phyloP scores from a whole-genome alignment of 2,113 vertebrate genomes.

The Aix galericulata region DNA sequence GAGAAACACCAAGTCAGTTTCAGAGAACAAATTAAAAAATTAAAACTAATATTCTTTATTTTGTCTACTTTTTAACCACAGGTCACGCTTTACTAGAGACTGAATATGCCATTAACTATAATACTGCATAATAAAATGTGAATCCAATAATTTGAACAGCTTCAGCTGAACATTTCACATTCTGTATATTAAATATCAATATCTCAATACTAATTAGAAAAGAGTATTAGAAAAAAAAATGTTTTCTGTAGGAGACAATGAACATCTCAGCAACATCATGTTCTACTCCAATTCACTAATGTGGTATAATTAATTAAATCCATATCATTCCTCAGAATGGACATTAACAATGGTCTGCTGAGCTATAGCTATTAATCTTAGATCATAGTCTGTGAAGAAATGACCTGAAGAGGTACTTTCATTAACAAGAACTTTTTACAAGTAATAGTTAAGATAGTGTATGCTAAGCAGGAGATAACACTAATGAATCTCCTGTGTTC shows the following conservation, averaged over 20 bases:
- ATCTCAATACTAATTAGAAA: neutral
- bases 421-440: slow-evolving; percentile 29
- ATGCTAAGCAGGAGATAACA: slow-evolving; percentile 11
- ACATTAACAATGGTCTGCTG: neutral
- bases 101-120: neutral
- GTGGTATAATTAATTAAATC: slow-evolving; percentile 18
- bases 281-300: neutral
- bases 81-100: neutral
- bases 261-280: neutral
- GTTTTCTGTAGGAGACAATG: neutral
- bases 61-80: neutral
- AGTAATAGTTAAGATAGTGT: neutral
- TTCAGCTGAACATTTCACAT: neutral
- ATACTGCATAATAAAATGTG: neutral
- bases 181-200: neutral
- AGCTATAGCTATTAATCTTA: slow-evolving; percentile 7
- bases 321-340: neutral
- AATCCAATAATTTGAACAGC: neutral
- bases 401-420: slow-evolving; percentile 18
- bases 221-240: neutral
- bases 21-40: neutral
- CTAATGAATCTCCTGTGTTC: neutral
- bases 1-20: neutral
- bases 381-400: neutral
- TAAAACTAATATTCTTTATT: neutral